Percentiles rank a stretch among this genome's conserved stretches.
These are phyloP conservation scores for Megaceryle maxima DNA, from an alignment of 2,113 vertebrate genomes.

Conservation along the genomic window DNA sequence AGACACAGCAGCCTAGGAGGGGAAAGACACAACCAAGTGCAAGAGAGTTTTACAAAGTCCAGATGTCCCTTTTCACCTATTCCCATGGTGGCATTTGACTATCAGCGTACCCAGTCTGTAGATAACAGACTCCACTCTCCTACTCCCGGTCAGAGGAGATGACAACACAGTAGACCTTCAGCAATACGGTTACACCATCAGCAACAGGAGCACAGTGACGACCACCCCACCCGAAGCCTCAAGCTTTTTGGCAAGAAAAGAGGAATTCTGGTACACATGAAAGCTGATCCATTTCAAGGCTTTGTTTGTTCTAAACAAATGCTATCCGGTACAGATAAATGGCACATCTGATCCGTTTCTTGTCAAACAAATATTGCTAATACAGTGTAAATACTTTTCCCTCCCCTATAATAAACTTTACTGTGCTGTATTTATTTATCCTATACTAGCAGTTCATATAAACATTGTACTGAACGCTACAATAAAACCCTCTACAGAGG, in stretches of 20 bases:
- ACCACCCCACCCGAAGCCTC: not conserved
- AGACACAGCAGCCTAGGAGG: not conserved
- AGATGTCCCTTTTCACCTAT: accelerated
- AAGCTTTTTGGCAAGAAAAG: not conserved
- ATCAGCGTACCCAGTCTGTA: not conserved
- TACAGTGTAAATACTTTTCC: not conserved
- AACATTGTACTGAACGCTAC: not conserved
- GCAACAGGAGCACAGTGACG: not conserved
- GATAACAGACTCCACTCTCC: not conserved
- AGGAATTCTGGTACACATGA: not conserved
- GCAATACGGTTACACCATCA: not conserved
- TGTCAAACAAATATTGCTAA: constrained; percentile 10
- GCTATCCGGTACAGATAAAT: not conserved
- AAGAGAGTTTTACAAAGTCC: not conserved
- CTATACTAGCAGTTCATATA: not conserved
- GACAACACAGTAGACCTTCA: not conserved
- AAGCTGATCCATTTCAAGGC: not conserved
- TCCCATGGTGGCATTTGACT: not conserved
- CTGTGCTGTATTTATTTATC: not conserved
- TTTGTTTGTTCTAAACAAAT: constrained; percentile 15
- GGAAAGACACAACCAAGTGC: not conserved
- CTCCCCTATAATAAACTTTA: not conserved
- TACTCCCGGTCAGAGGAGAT: not conserved
- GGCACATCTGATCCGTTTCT: not conserved
- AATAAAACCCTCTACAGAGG: not conserved